Percentiles rank a stretch among this genome's conserved stretches.
Evolutionary conservation across 1,140 invertebrate genomes (phyloP).

Genomic region (Zeugodacus cucurbitae): DNA sequence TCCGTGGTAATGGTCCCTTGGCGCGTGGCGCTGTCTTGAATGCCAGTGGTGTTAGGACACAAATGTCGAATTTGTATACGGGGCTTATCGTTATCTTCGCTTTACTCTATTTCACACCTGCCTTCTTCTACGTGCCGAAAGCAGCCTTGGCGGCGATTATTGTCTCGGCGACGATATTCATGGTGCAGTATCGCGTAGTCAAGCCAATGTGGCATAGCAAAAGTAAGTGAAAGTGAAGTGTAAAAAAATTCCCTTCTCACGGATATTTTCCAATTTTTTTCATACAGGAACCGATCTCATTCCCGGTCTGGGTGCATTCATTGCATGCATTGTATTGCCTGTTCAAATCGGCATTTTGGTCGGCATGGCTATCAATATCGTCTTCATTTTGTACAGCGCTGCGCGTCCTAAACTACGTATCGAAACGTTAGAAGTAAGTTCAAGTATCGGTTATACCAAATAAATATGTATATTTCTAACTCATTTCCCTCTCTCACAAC

Average conservation of each 20-base stretch:
- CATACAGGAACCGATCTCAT: constrained; percentile 84
- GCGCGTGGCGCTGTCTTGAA: constrained; percentile 89
- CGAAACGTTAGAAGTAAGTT: constrained; percentile 72
- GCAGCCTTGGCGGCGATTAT: constrained; percentile 82
- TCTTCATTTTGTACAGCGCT: constrained; percentile 90
- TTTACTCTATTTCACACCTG: constrained; percentile 79
- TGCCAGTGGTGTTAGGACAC: constrained; percentile 87
- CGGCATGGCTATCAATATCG: constrained; percentile 86
- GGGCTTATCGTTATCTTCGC: constrained; percentile 80
- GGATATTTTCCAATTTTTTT: not conserved
- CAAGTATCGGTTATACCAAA: not conserved
- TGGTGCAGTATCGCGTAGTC: constrained; percentile 85
- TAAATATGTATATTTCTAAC: not conserved
- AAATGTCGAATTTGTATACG: constrained; percentile 79
- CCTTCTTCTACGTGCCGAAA: constrained; percentile 86
- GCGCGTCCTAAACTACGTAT: constrained; percentile 87
- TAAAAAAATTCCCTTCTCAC: not conserved
- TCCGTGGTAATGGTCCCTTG: constrained; percentile 87
- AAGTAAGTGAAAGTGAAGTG: constrained; percentile 68
- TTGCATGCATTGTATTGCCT: constrained; percentile 83
- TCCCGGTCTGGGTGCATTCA: constrained; percentile 83
- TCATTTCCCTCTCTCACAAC: not conserved
- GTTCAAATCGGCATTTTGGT: constrained; percentile 91
- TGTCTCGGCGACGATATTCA: constrained; percentile 86
- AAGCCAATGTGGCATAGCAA: constrained; percentile 84